A percentile compares a stretch with the other conserved stretches of the same genome.
Evolutionary conservation across 2,888 invertebrate genomes (phyloP).

Genomic region (Thymelicus lineola): DNA sequence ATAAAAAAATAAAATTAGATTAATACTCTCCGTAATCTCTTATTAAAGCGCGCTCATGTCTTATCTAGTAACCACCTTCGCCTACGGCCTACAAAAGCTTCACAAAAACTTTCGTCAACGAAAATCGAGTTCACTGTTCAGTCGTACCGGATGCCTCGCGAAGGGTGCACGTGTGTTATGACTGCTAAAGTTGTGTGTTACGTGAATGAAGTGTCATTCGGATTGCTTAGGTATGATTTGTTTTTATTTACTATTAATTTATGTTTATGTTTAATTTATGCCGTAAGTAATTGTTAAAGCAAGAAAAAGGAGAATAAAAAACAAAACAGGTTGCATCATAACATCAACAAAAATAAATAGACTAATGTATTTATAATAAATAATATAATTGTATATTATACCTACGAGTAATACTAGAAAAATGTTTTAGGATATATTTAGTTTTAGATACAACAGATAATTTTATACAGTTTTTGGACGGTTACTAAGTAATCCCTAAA

Average conservation of each 20-base stretch:
- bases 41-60: slow-evolving; percentile 1
- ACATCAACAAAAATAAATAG: too few relatives aligned
- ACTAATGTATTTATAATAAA: too few relatives aligned
- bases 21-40: not conserved
- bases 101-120: slow-evolving; percentile 11
- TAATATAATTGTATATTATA: too few relatives aligned
- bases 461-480: too few relatives aligned
- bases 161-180: slow-evolving; percentile 9
- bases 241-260: not conserved
- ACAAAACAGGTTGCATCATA: too few relatives aligned
- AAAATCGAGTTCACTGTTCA: slow-evolving; percentile 8
- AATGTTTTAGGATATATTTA: too few relatives aligned
- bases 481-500: too few relatives aligned
- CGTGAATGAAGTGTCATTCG: slow-evolving; percentile 20
- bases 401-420: too few relatives aligned
- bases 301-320: too few relatives aligned
- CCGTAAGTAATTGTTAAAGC: too few relatives aligned
- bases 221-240: slow-evolving; percentile 18
- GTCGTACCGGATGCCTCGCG: slow-evolving; percentile 14
- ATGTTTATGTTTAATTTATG: too few relatives aligned
- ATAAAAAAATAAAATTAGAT: not conserved
- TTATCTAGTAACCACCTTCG: not conserved
- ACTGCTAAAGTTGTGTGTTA: slow-evolving; percentile 17
- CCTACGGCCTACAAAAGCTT: not conserved
- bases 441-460: too few relatives aligned